Percentiles rank a stretch among this genome's conserved stretches.
These are phyloP conservation scores for Chloropsis hardwickii DNA, from an alignment of 2,113 vertebrate genomes.

Conservation along the genomic window DNA sequence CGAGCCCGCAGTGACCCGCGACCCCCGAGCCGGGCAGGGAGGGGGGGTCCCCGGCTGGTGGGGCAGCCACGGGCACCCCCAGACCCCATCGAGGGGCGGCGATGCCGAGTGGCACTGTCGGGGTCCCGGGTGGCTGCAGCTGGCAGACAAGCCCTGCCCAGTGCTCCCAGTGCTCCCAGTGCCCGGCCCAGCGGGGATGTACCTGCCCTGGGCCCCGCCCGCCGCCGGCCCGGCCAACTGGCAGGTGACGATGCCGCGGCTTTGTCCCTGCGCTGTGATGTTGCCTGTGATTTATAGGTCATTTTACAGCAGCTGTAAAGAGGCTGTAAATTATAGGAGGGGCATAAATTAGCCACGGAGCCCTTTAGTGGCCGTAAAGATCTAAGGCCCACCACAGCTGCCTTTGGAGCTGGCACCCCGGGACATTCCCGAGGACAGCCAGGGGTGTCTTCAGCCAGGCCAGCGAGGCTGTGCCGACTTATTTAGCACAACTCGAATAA, in stretches of 20 bases:
- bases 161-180: background rate
- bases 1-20: fast-evolving
- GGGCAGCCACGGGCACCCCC: background rate
- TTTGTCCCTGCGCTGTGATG: constrained; percentile 42
- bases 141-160: background rate
- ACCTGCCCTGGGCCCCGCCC: background rate
- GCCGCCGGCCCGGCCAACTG: background rate
- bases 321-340: constrained; percentile 68
- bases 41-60: fast-evolving
- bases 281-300: constrained; percentile 53
- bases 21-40: fast-evolving
- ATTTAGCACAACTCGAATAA: constrained; percentile 13
- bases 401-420: constrained; percentile 25
- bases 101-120: background rate
- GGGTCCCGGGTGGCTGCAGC: background rate
- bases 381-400: constrained; percentile 61
- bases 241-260: background rate
- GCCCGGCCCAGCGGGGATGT: background rate
- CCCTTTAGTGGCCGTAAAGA: constrained; percentile 68
- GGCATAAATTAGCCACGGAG: constrained; percentile 65
- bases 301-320: constrained; percentile 70
- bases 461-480: background rate
- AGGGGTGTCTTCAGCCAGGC: constrained; percentile 22
- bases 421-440: constrained; percentile 38
- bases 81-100: background rate